Evolutionary conservation across 1,140 invertebrate genomes (phyloP).

Genomic region (Brachionus manjavacas): DNA sequence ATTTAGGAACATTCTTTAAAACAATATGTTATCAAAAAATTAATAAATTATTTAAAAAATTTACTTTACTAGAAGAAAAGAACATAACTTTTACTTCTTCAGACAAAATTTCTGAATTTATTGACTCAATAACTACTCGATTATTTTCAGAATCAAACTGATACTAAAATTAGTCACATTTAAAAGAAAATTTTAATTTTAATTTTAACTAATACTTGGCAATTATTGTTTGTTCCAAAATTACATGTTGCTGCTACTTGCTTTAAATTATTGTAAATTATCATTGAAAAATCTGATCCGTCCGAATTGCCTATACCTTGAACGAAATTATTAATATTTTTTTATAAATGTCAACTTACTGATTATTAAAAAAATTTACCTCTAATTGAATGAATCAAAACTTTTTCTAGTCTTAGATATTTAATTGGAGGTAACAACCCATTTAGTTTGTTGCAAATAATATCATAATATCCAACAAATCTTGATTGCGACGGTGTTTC

Average conservation of each 20-base stretch:
- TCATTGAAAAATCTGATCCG: slow-evolving; percentile 57
- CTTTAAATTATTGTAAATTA: slow-evolving; percentile 45
- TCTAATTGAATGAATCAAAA: slow-evolving; percentile 55
- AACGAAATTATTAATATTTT: slow-evolving; percentile 10
- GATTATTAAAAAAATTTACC: slow-evolving; percentile 49
- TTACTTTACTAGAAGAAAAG: slow-evolving; percentile 46
- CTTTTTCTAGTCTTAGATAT: slow-evolving; percentile 52
- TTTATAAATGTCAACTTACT: background rate
- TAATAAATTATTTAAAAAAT: background rate
- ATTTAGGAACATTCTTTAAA: slow-evolving; percentile 57
- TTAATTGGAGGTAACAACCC: slow-evolving; percentile 55
- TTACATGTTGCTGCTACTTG: slow-evolving; percentile 55
- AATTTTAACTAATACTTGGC: slow-evolving; percentile 50
- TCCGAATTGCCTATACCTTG: slow-evolving; percentile 58
- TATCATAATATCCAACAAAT: slow-evolving; percentile 62
- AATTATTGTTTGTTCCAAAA: slow-evolving; percentile 55
- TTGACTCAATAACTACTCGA: slow-evolving; percentile 49
- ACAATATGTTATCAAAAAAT: slow-evolving; percentile 18
- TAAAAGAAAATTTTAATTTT: background rate
- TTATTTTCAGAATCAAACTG: slow-evolving; percentile 51
- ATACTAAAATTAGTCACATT: slow-evolving; percentile 41
- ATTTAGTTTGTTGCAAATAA: slow-evolving; percentile 55
- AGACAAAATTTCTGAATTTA: slow-evolving; percentile 45
- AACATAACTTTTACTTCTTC: slow-evolving; percentile 60
- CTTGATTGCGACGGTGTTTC: slow-evolving; percentile 61